Base-by-base conservation (phyloP, 2,888 invertebrate genomes). In the Dendrolimus pini region DNA sequence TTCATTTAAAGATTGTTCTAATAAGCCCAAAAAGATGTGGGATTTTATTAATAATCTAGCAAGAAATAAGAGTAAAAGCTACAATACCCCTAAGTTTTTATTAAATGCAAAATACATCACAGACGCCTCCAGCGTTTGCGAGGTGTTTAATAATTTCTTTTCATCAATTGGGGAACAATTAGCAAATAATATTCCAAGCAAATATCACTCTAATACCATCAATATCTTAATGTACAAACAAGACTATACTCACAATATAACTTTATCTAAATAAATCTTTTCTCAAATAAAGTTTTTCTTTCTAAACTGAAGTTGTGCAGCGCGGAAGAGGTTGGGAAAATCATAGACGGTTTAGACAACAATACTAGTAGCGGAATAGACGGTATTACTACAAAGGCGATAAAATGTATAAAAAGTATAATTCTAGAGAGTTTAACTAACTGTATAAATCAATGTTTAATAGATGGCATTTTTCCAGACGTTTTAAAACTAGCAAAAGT, bases 291-390 rank as follows among this genome's bases (percentile, higher is more conserved):
- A n/a, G n/a, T n/a, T n/a, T n/a, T n/a, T n/a, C n/a, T n/a, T n/a
- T n/a, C n/a, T n/a, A n/a, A n/a, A n/a, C n/a, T n/a, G n/a, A n/a
- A n/a, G n/a, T n/a, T 42, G n/a, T 41, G 41, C 6, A 55, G 14
- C 52, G 54, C 41, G 13, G 47, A 55, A n/a, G 62, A 62, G 52
- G 13, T 62, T 1, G 1, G 0, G 0, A 56, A 56, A 56, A 60
- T 60, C 9, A 62, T 59, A 14, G 52, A 52, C 10, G 55, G 55
- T 14, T 47, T 62, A 3, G 52, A 60, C n/a, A 41, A 41, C 3
- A 59, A 59, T 47, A 54, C 59, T 2, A 62, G 62, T n/a, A 14
- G 55, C 53, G 60, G 61, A 3, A 41, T 62, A n/a, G 56, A 62
- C 41, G 59, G 57, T 2, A 59, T 62, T 9, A 62, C 12, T 14